Percentiles rank a stretch among this genome's conserved stretches.
Evolutionary conservation across 2,888 invertebrate species (phyloP).

Genomic region (Scaptomyza polygonia): DNA sequence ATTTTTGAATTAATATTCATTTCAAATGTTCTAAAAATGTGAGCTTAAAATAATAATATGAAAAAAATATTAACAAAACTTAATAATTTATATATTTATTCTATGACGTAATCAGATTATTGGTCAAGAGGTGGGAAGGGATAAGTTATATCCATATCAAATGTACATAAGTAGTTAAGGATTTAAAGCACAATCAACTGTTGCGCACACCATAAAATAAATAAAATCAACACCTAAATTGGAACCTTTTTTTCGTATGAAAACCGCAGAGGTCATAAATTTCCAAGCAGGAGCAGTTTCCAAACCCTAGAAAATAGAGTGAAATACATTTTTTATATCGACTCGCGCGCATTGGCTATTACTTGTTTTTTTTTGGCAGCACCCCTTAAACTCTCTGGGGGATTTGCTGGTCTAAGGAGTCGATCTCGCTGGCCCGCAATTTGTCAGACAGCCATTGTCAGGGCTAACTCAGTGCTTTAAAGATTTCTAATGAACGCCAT

Average conservation of each 20-base stretch:
- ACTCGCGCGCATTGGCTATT: constrained; percentile 49
- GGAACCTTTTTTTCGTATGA: constrained; percentile 42
- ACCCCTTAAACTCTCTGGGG: constrained; percentile 43
- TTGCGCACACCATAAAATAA: constrained; percentile 33
- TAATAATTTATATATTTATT: not conserved
- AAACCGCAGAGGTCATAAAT: constrained; percentile 69
- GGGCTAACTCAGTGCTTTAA: constrained; percentile 49
- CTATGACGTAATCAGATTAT: constrained; percentile 1
- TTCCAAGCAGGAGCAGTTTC: constrained; percentile 47
- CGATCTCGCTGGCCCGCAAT: constrained; percentile 52
- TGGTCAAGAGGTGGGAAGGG: not conserved
- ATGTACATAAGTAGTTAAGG: constrained; percentile 32
- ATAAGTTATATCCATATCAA: constrained; percentile 15
- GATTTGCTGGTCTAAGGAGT: constrained; percentile 29
- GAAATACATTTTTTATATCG: constrained; percentile 76
- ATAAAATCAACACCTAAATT: constrained; percentile 34
- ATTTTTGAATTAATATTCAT: not conserved
- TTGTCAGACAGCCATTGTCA: constrained; percentile 66
- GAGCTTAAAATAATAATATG: not conserved
- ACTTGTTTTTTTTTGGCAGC: constrained; percentile 31
- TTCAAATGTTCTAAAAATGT: not conserved
- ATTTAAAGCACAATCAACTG: constrained; percentile 37
- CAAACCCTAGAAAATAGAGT: constrained; percentile 66
- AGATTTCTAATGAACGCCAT: constrained; percentile 69
- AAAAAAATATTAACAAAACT: not conserved